Conservation (phyloP, 30 jellyfish, hydroid and myxozoan genomes). For the Pelagia noctiluca region DNA sequence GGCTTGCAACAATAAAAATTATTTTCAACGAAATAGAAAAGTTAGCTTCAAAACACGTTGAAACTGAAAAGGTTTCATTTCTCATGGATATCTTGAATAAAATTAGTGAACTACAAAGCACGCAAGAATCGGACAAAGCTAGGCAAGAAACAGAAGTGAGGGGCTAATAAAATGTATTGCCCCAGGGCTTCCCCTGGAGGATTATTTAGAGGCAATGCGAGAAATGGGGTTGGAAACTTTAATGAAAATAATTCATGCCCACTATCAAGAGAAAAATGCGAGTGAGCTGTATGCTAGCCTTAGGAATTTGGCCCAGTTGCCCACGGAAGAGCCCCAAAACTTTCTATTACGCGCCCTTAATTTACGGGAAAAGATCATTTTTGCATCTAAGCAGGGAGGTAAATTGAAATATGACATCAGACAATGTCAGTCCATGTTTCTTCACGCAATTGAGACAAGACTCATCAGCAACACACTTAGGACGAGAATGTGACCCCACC, state of each 20-base stretch:
- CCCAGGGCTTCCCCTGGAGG: slow-evolving; percentile 31
- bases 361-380: neutral
- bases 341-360: slow-evolving; percentile 58
- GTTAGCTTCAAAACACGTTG: neutral
- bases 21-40: slow-evolving; percentile 17
- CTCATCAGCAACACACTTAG: slow-evolving; percentile 37
- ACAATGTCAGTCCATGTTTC: slow-evolving; percentile 41
- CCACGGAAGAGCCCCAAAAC: slow-evolving; percentile 51
- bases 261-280: slow-evolving; percentile 56
- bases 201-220: slow-evolving; percentile 44
- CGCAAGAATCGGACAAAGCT: neutral
- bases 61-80: slow-evolving; percentile 1
- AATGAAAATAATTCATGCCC: slow-evolving; percentile 43
- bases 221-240: slow-evolving; percentile 39
- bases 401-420: slow-evolving; percentile 30
- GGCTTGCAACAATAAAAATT: slow-evolving; percentile 17
- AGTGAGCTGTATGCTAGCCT: slow-evolving; percentile 49
- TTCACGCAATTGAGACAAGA: slow-evolving; percentile 38
- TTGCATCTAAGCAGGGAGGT: slow-evolving; percentile 15
- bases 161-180: slow-evolving; percentile 43
- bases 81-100: neutral
- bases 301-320: slow-evolving; percentile 21
- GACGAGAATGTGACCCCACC: slow-evolving; percentile 32
- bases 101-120: slow-evolving; percentile 20
- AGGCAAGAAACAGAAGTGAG: neutral